Evolutionary conservation across 2,888 invertebrate genomes (phyloP).

Genomic region (Eugnorisma glareosa): DNA sequence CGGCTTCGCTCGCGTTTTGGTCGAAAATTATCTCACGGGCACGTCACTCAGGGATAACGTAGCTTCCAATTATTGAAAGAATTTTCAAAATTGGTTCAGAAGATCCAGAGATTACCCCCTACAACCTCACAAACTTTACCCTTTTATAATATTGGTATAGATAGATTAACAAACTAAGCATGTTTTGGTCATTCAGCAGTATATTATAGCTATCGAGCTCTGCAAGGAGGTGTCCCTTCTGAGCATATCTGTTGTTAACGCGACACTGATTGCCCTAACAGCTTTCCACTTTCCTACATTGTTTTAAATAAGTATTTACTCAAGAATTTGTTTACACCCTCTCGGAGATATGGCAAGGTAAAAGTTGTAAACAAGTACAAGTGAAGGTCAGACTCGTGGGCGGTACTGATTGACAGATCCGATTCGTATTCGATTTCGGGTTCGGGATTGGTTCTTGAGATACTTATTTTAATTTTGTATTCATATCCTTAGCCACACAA

Average conservation of each 20-base stretch:
- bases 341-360: conserved; percentile 16
- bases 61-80: too few species aligned
- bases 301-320: conserved; percentile 50
- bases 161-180: not conserved
- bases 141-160: too few species aligned
- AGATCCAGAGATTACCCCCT: too few species aligned
- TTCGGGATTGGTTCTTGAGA: not conserved
- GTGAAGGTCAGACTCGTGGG: not conserved
- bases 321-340: conserved; percentile 44
- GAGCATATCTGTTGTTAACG: not conserved
- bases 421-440: not conserved
- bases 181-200: not conserved
- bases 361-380: conserved; percentile 23
- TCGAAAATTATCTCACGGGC: too few species aligned
- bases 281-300: conserved; percentile 58
- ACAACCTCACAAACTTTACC: too few species aligned
- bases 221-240: conserved; percentile 19
- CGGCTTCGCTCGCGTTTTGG: too few species aligned
- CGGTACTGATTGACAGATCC: not conserved
- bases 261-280: conserved; percentile 20
- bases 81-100: too few species aligned
- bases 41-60: too few species aligned
- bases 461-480: not conserved
- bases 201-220: not conserved
- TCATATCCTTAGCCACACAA: not conserved